Evolutionary conservation across 2,113 vertebrate genomes (phyloP), one percentile per base, ranked within the genome.

Genomic region (Ovis canadensis): DNA sequence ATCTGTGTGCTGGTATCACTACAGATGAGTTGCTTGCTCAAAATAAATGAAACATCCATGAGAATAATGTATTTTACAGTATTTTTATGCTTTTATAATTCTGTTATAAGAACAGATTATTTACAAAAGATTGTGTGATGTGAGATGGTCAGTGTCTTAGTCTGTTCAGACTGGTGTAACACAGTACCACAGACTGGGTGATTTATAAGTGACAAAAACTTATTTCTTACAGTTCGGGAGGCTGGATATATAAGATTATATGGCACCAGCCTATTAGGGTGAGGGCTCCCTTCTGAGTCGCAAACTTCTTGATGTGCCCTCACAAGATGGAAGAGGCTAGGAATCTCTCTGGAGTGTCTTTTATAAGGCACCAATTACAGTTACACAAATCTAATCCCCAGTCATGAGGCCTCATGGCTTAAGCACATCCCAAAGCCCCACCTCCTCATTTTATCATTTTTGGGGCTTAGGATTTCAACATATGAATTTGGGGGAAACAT

Each of bases 41-140:
- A 83, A 82, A 64, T 80, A 97, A 90, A 64, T 88, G 29, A 96
- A 95, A 91, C 21, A 25, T 67, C 13, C 48, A 90, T 92, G 88
- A 94, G 96, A 97, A 90, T 87, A 95, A 92, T 48, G 90, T 12
- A 64, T 71, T 45, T 33, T 71, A 6, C 23, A 83, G 19, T 59
- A 55, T 86, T 81, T 85, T 96, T 95, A 43, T 85, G 36, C 67
- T 94, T 81, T 48, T 91, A 2, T 93, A 89, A 82, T 95, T 94
- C 33, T 52, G 52, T 83, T 97, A 54, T n/a, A 29, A 80, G 64
- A 91, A 89, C 33, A 95, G 62, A 85, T 59, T 91, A 19, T 90
- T 74, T 90, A 57, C 6, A 16, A 82, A 96, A 90, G 64, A 81
- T 52, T 89, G 6, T 80, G 11, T 94, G 84, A 55, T 40, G 81